Conservation (phyloP, 2,113 vertebrate species). For the Nematolebias whitei region DNA sequence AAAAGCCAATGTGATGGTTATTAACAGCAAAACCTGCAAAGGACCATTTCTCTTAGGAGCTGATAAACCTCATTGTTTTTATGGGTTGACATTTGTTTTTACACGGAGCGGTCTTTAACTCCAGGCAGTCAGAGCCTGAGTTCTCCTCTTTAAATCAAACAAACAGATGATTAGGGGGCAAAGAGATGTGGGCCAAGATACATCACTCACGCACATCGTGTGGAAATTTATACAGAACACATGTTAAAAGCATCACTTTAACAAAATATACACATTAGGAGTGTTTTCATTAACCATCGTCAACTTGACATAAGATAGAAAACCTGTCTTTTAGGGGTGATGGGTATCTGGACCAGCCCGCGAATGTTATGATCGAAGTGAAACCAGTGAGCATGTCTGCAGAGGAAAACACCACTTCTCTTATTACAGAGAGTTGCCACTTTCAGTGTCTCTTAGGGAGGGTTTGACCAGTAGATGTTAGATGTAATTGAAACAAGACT, state of each 20-base stretch:
- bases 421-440: conserved; percentile 26
- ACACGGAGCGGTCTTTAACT: conserved; percentile 17
- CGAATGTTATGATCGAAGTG: too few relatives aligned
- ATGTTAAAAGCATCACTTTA: conserved; percentile 12
- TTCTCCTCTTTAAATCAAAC: conserved; percentile 51
- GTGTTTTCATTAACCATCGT: conserved; percentile 13
- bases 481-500: background rate
- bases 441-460: conserved; percentile 53
- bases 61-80: conserved; percentile 60
- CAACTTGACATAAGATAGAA: conserved; percentile 3
- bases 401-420: conserved; percentile 53
- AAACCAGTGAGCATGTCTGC: conserved; percentile 46
- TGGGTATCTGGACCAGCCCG: conserved; percentile 10
- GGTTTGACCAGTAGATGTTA: conserved; percentile 14
- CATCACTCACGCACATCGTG: conserved; percentile 7
- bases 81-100: conserved; percentile 38
- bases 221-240: conserved; percentile 13
- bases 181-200: conserved; percentile 33
- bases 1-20: conserved; percentile 50
- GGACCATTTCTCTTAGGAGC: conserved; percentile 53
- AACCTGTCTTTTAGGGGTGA: conserved; percentile 20
- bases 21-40: conserved; percentile 61
- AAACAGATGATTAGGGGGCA: conserved; percentile 34
- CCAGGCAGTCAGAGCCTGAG: conserved; percentile 17
- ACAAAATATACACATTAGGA: conserved; percentile 7